Evolutionary conservation across 2,113 vertebrate species (phyloP).

Genomic region (Aspiorhynchus laticeps): DNA sequence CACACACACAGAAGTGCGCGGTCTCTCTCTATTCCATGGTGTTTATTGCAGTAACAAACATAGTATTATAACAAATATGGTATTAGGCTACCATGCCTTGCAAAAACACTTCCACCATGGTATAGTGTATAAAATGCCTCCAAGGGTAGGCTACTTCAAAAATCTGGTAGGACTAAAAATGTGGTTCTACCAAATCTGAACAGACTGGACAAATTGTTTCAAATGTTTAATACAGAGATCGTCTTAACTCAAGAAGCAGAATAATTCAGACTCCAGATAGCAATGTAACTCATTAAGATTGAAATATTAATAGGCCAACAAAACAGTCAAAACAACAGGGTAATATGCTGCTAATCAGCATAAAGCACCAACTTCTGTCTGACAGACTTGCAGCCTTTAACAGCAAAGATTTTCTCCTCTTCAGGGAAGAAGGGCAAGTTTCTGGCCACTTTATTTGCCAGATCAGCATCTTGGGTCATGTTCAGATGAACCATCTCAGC

Average conservation of each 20-base stretch:
- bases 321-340: not conserved
- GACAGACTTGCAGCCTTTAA: slow-evolving; percentile 29
- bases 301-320: not conserved
- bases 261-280: not conserved
- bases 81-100: too few species aligned
- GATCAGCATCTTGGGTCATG: not conserved
- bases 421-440: not conserved
- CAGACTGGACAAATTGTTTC: not conserved
- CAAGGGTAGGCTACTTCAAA: not conserved
- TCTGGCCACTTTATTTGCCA: not conserved
- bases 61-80: too few species aligned
- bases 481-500: not conserved
- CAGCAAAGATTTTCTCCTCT: not conserved
- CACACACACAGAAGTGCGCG: not conserved
- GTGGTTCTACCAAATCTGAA: not conserved
- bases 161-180: not conserved
- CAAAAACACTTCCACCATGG: too few species aligned
- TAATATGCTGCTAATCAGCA: too few species aligned
- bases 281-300: not conserved
- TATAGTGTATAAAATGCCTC: too few species aligned
- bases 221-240: not conserved
- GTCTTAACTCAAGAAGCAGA: too few species aligned
- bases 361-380: not conserved
- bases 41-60: too few species aligned
- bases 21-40: too few species aligned